Percentiles rank a stretch among this genome's conserved stretches.
Evolutionary conservation across 2,113 vertebrate genomes (phyloP).

Genomic region (Lepus europaeus): DNA sequence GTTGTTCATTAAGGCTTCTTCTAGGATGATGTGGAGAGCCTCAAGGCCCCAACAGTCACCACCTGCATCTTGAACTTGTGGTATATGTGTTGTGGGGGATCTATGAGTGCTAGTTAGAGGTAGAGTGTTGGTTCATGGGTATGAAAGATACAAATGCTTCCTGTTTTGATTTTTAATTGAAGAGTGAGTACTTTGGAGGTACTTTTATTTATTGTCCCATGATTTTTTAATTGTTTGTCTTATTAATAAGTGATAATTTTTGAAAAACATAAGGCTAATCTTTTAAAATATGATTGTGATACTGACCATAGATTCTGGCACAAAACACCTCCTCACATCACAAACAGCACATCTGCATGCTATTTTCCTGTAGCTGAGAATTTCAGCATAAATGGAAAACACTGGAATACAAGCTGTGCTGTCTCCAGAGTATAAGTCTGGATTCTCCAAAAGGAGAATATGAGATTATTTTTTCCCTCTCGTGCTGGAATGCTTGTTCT

Average conservation of each 20-base stretch:
- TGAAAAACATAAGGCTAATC: constrained; percentile 40
- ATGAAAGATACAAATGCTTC: neutral
- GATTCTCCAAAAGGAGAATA: constrained; percentile 70
- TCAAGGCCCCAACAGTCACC: neutral
- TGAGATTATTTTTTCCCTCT: constrained; percentile 64
- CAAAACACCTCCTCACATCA: constrained; percentile 10
- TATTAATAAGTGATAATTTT: constrained; percentile 43
- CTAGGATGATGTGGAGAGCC: neutral
- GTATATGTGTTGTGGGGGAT: too few relatives aligned
- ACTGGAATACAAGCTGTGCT: constrained; percentile 58
- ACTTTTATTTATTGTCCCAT: neutral
- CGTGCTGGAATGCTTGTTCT: constrained; percentile 53
- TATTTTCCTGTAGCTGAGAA: constrained; percentile 75
- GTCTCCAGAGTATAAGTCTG: constrained; percentile 77
- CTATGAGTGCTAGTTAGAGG: neutral
- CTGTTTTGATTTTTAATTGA: constrained; percentile 23
- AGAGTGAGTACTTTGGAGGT: neutral
- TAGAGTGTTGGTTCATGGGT: neutral
- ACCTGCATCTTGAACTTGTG: neutral
- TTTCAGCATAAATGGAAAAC: constrained; percentile 76
- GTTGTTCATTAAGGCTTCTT: neutral
- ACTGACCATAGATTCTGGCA: constrained; percentile 59
- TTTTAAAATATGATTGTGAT: constrained; percentile 57
- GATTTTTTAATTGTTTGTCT: constrained; percentile 59
- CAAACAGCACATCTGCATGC: constrained; percentile 72